Conservation (phyloP, 2,113 vertebrate species). For the Tyrannus savana region DNA sequence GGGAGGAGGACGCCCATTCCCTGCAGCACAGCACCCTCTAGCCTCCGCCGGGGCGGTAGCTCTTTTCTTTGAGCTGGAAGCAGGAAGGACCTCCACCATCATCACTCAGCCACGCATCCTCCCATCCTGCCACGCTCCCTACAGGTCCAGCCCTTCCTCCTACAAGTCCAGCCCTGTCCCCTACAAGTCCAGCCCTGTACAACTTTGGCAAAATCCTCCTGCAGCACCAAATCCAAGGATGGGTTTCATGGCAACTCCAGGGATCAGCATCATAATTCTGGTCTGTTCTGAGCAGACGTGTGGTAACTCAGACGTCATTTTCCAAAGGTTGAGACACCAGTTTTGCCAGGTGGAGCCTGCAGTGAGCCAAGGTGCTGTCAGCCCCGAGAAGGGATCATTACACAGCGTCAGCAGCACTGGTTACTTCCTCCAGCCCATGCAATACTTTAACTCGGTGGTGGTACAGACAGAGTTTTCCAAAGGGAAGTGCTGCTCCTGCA, state of each 20-base stretch:
- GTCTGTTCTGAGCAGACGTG: fast-evolving
- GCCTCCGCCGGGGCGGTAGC: neutral
- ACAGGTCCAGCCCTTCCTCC: neutral
- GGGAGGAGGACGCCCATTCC: conserved; percentile 38
- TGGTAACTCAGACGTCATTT: neutral
- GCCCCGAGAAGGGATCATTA: neutral
- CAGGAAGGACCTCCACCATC: neutral
- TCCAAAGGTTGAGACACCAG: neutral
- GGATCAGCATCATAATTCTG: neutral
- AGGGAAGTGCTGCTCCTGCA: neutral
- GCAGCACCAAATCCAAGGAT: neutral
- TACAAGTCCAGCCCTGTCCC: neutral
- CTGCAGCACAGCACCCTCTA: conserved; percentile 70
- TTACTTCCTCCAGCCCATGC: neutral
- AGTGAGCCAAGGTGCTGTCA: neutral
- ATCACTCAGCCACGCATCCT: neutral
- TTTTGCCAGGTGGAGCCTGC: neutral
- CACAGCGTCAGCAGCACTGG: neutral
- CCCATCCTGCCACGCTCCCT: neutral
- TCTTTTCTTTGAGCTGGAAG: neutral
- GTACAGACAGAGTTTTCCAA: neutral
- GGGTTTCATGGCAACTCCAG: neutral
- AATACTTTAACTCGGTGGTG: neutral
- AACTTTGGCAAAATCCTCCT: neutral
- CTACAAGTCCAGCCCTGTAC: fast-evolving